Percentiles rank a stretch among this genome's conserved stretches.
Conservation (phyloP, 2,113 vertebrate genomes). For the Smithornis capensis region DNA sequence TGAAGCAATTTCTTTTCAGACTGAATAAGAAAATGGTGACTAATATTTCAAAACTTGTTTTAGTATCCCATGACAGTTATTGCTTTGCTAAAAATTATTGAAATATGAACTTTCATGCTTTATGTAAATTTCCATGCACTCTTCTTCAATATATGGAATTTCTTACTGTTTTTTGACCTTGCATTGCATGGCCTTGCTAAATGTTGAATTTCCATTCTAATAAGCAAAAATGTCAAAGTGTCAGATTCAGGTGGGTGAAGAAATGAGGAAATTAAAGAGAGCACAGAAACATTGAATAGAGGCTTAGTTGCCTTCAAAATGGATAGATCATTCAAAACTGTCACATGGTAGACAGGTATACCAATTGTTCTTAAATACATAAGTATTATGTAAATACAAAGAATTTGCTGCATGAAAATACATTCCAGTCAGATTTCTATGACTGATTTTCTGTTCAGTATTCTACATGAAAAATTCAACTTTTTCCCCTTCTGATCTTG, state of each 20-base stretch:
- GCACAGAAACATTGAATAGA: background rate
- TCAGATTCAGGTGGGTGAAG: background rate
- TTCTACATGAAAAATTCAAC: background rate
- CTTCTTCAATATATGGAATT: background rate
- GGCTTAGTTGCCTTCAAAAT: background rate
- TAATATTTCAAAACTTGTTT: background rate
- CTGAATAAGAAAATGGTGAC: background rate
- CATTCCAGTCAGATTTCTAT: background rate
- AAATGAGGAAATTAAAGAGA: background rate
- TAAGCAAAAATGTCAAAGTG: background rate
- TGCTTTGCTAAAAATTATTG: background rate
- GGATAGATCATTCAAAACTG: background rate
- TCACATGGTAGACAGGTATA: background rate
- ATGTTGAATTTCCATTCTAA: background rate
- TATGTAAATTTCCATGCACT: background rate
- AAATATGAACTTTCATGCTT: background rate
- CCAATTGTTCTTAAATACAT: background rate
- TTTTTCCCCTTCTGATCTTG: background rate
- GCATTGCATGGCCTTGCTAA: background rate
- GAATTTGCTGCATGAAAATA: background rate
- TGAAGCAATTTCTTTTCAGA: slow-evolving; percentile 21
- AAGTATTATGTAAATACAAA: background rate
- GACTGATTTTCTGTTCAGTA: background rate
- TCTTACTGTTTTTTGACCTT: background rate
- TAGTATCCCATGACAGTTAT: background rate